Evolutionary conservation across 2,888 invertebrate genomes (phyloP), one percentile per base, ranked within the genome.

Genomic region (Acanthosoma haemorrhoidale): DNA sequence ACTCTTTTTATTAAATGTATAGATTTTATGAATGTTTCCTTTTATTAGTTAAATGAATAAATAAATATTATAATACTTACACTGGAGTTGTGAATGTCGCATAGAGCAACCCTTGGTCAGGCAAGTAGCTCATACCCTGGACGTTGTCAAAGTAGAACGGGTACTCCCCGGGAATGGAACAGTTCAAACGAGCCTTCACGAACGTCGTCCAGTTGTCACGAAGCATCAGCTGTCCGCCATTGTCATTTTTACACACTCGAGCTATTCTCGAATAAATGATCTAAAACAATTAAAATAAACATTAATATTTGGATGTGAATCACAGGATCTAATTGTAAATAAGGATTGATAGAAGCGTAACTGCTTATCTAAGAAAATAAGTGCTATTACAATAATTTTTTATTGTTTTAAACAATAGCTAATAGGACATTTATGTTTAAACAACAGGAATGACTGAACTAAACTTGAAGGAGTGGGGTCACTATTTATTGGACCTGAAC

Each of bases 171-270:
- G 90, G 89, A 13, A 92, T 80, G 0, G 92, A 90, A 77, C 94
- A 94, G 78, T 89, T 91, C 9, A 94, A 80, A 0, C 94, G 84
- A 0, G 94, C 92, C 80, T 94, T 94, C 15, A 91, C 82, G 79
- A 92, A 94, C 0, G 94, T 93, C n/a, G 92, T 91, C 94, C 95
- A 96, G 75, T 89, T 91, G 75, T 94, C 89, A 75, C 88, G 88
- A 78, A 91, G 83, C 79, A 91, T 84, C 70, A 88, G 82, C 75
- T 87, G 86, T 3, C 89, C 89, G n/a, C 91, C 92, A 2, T 84
- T 83, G 79, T 96, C 96, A 78, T 91, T 90, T 81, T 95, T 95
- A 79, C 96, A 96, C 2, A 96, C 90, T 66, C 96, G 84, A 0
- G 92, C 95, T 69, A 96, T 92, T 74, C 96, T 86, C 1, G 95